Evolutionary conservation across 2,888 invertebrate genomes (phyloP).

Genomic region (Thymelicus lineola): DNA sequence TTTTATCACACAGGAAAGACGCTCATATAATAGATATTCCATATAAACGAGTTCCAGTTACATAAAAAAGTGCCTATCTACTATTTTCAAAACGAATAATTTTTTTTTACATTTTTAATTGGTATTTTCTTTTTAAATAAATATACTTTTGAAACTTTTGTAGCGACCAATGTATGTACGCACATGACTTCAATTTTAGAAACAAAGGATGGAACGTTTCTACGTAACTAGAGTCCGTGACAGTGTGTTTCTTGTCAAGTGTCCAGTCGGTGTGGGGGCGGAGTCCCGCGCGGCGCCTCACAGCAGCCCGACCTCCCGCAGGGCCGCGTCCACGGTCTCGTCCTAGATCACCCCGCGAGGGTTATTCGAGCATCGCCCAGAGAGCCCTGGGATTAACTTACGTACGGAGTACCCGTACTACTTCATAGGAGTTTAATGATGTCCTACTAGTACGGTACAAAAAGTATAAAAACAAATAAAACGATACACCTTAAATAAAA

Average conservation of each 20-base stretch:
- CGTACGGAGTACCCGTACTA: not conserved
- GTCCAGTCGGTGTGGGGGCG: constrained; percentile 44
- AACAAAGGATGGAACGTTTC: not conserved
- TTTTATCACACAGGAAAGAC: too few species aligned
- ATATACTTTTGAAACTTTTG: too few species aligned
- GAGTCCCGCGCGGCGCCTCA: constrained; percentile 67
- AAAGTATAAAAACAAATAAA: too few species aligned
- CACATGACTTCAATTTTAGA: too few species aligned
- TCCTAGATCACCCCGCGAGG: constrained; percentile 83
- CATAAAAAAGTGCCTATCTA: not conserved
- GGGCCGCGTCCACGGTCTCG: constrained; percentile 97
- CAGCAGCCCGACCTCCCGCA: constrained; percentile 97
- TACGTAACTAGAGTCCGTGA: not conserved
- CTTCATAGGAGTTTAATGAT: not conserved
- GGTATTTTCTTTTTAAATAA: too few species aligned
- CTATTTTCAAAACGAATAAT: not conserved
- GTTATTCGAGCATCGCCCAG: constrained; percentile 30
- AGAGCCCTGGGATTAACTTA: constrained; percentile 4
- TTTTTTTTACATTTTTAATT: not conserved
- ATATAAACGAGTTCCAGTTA: not conserved
- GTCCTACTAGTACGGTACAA: too few species aligned
- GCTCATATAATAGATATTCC: not conserved
- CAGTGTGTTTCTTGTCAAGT: not conserved
- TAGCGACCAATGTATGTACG: too few species aligned
- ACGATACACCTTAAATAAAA: too few species aligned